Conservation (phyloP, 1,140 invertebrate species). For the Ooceraea biroi region DNA sequence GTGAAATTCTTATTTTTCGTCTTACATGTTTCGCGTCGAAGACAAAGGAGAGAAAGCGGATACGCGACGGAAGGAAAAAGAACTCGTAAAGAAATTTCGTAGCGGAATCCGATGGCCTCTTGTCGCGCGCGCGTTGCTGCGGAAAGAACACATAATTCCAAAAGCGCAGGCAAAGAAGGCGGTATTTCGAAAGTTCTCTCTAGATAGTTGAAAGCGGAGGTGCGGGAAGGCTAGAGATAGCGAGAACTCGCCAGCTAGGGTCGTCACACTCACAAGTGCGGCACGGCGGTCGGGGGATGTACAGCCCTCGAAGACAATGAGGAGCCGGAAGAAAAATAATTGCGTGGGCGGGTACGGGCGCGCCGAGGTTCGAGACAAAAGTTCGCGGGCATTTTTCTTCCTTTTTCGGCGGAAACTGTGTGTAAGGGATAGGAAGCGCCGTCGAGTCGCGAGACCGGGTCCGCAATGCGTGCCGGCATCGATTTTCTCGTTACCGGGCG, state of each 20-base stretch:
- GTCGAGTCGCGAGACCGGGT: constrained; percentile 59
- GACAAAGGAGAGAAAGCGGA: not conserved
- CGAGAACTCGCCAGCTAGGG: constrained; percentile 32
- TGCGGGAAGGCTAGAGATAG: not conserved
- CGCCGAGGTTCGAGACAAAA: constrained; percentile 54
- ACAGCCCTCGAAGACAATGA: constrained; percentile 24
- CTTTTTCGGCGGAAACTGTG: constrained; percentile 63
- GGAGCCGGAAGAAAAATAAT: constrained; percentile 65
- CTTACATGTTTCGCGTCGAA: not conserved
- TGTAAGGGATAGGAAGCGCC: constrained; percentile 66
- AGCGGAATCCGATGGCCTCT: not conserved
- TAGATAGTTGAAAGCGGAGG: not conserved
- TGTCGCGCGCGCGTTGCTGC: not conserved
- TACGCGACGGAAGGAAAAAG: not conserved
- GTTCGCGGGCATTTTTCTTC: constrained; percentile 63
- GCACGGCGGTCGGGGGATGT: constrained; percentile 31
- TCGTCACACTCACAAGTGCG: constrained; percentile 60
- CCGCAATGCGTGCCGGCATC: constrained; percentile 48
- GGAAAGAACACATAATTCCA: constrained; percentile 17
- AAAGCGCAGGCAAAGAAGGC: not conserved
- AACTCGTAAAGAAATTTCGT: constrained; percentile 24
- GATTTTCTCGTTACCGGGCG: constrained; percentile 51
- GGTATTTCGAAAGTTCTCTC: constrained; percentile 59
- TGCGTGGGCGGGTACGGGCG: constrained; percentile 22
- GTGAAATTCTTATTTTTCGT: not conserved